Percentiles rank a stretch among this genome's conserved stretches.
phyloP scores from a whole-genome alignment of 2,888 invertebrate genomes.

The Ophion costatus region DNA sequence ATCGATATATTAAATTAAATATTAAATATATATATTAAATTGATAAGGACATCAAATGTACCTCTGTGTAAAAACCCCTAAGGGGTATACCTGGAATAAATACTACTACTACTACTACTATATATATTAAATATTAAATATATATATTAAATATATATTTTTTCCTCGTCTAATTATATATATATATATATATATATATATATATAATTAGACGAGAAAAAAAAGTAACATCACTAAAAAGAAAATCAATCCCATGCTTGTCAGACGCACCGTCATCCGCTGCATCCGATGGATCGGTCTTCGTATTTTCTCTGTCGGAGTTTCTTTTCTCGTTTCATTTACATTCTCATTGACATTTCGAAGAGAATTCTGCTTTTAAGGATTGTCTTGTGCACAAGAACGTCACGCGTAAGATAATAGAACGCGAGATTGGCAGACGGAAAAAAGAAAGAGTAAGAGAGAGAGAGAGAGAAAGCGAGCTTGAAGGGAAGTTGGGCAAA shows the following conservation, averaged over 20 bases:
- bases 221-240: not conserved
- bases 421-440: not conserved
- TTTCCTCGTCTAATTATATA: no score
- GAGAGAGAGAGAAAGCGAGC: not conserved
- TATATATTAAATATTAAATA: no score
- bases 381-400: no score
- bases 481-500: not conserved
- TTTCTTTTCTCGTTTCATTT: not conserved
- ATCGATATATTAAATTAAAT: no score
- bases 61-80: no score
- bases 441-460: not conserved
- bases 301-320: not conserved
- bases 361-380: not conserved
- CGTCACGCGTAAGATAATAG: not conserved
- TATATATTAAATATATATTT: no score
- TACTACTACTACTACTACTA: no score
- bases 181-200: no score
- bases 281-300: not conserved
- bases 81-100: no score
- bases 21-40: no score
- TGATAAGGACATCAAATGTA: no score
- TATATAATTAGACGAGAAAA: not conserved
- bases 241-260: conserved; percentile 16
- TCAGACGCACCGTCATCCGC: conserved; percentile 37
- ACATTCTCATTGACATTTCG: not conserved